These are phyloP conservation scores for Orthosia cruda DNA, from an alignment of 2,888 invertebrate genomes.

Conservation along the genomic window DNA sequence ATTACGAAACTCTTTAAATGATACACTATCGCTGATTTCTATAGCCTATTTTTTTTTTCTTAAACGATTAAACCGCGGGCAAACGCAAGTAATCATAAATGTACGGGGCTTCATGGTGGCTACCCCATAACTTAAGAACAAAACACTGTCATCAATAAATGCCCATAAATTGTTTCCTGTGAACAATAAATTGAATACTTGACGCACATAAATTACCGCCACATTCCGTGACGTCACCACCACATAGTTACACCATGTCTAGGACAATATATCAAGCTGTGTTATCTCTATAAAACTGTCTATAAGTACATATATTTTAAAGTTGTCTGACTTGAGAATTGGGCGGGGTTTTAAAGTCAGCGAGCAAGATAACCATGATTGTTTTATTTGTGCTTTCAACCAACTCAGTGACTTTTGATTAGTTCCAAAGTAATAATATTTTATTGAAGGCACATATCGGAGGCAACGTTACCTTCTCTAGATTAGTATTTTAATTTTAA, in stretches of 20 bases:
- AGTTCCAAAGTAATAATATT: no score
- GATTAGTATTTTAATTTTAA: no score
- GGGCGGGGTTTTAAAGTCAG: conserved; percentile 7
- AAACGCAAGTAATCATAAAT: neutral
- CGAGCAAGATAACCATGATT: neutral
- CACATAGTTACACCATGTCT: conserved; percentile 24
- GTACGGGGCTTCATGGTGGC: neutral
- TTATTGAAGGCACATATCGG: no score
- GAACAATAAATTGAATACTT: conserved; percentile 37
- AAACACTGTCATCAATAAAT: conserved; percentile 9
- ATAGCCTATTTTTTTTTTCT: no score
- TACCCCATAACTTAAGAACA: conserved; percentile 15
- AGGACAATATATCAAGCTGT: conserved; percentile 55
- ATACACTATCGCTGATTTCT: no score
- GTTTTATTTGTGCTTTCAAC: no score
- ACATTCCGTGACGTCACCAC: conserved; percentile 47
- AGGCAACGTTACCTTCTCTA: no score
- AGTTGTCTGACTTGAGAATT: conserved; percentile 42
- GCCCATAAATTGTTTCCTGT: conserved; percentile 26
- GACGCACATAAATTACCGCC: conserved; percentile 44
- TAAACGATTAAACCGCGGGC: no score
- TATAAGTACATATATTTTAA: conserved; percentile 61
- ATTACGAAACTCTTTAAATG: no score
- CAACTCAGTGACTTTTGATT: no score
- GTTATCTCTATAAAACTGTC: conserved; percentile 65